Base-by-base conservation (phyloP, 2,888 invertebrate genomes). In the Prenolepis imparis region DNA sequence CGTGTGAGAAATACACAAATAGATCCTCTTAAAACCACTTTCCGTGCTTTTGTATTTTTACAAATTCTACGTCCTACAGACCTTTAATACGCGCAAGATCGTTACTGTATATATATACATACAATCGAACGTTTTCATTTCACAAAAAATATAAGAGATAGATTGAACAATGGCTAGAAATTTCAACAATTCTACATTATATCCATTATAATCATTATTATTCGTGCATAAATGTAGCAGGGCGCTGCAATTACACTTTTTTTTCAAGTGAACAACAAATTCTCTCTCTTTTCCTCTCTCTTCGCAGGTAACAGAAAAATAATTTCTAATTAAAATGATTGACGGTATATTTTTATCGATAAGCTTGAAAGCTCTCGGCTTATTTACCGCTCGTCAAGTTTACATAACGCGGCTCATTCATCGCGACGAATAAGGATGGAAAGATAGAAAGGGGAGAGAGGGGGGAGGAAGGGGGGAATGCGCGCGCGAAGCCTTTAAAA, bases 401-500 rank as follows among this genome's bases (percentile, higher is more conserved):
- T 70, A 21, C 44, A 72, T 70, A 72, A 78, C 72, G 78, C 78
- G 36, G 21, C n/a, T 59, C 78, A 70, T 70, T 78, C 73, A 78
- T 78, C 44, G 44, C 15, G 21, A 70, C 44, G 24, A 36, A 72
- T 59, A 44, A 44, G 21, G 15, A n/a, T 48, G 48, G 8, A 48
- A 6, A 48, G 48, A 18, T 18, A 18, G 48, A 12, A 44, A 15
- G 15, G 15, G 15, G 44, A 15, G 15, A 12, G 4, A 3, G 41
- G 12, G 44, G 15, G 15, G 15, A 12, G 41, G 12, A 15, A 2
- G 48, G n/a, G 48, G 8, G 48, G 8, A n/a, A n/a, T 1, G 48
- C 6, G n/a, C 48, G 48, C 52, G 48, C 21, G 41, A 57, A 57
- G 67, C 32, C 78, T 44, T 78, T 78, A 44, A 72, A 78, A 78